Evolutionary conservation across 1,140 invertebrate species (phyloP), one percentile per base, ranked within the genome.

Genomic region (Aphaenogaster ashmeadi): DNA sequence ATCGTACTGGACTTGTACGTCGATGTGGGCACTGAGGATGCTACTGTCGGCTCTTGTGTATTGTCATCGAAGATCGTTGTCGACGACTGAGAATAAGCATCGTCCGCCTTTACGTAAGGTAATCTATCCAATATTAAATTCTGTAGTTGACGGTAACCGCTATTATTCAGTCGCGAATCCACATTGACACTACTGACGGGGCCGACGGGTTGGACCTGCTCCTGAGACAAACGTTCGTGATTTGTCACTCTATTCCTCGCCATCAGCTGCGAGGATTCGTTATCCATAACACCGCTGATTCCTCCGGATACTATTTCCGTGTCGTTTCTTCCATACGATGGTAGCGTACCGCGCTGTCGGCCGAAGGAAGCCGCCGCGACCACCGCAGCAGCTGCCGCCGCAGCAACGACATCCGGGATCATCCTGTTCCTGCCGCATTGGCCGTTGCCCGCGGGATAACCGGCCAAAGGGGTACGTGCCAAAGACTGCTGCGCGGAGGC

Each of bases 361-460:
- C 81, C 80, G 4, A 91, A 72, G 11, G 90, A 91, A 21, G 89
- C 90, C 7, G 90, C 89, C 0, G 90, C 90, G 1, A 83, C 85
- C 13, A 89, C 85, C 3, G 90, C 90, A 7, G 90, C 90, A 8
- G 90, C 90, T 6, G 90, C 85, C 0, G 90, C 88, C 0, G 90
- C 90, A 3, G 90, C 90, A 4, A 91, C 87, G 3, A 91, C 80
- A 3, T 89, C 80, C 5, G 90, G 90, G 0, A 91, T 86, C 62
- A 91, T 91, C 27, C 90, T 87, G 18, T 85, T 89, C 0, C 69
- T 44, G 0, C 72, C 47, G 6, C 71, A 84, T 36, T 91, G 89
- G 38, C 41, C 41, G 21, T 56, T 60, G 3, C 27, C 78, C 9
- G 83, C 27, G 3, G 84, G 4, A 60, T 85, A 91, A 0, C 66